These are phyloP conservation scores for Saccostrea cuccullata DNA, from an alignment of 1,140 invertebrate genomes.

Conservation along the genomic window DNA sequence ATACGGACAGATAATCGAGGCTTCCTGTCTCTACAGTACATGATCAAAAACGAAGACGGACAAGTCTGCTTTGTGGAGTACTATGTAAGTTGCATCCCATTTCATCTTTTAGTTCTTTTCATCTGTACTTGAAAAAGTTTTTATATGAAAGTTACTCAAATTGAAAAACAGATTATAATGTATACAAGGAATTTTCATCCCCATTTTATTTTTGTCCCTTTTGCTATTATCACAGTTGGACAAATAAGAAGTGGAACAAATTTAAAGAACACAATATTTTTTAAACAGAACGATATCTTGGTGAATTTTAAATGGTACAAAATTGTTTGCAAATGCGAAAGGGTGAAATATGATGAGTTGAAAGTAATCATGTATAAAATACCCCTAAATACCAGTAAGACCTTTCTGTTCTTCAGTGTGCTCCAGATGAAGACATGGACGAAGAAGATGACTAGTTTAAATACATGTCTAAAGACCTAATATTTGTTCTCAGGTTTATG, in stretches of 20 bases:
- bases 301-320: no score
- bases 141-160: not conserved
- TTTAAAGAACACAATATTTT: no score
- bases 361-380: not conserved
- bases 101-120: not conserved
- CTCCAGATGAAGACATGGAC: constrained; percentile 73
- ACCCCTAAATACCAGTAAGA: not conserved
- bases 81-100: constrained; percentile 79
- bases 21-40: constrained; percentile 85
- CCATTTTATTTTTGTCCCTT: no score
- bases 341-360: no score
- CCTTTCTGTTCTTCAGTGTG: constrained; percentile 64
- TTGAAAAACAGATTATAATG: no score
- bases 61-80: constrained; percentile 85
- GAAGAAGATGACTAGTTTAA: constrained; percentile 55
- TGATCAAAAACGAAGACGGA: constrained; percentile 84
- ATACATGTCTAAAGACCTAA: not conserved
- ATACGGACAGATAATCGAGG: constrained; percentile 83
- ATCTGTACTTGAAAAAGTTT: no score
- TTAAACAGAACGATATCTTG: no score
- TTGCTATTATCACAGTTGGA: no score
- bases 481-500: no score
- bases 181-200: no score
- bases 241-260: no score
- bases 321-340: no score